Evolutionary conservation across 2,797 vertebrate genomes (phyloP), one percentile per base, ranked within the genome.

Genomic region (Eupleurogrammus muticus): DNA sequence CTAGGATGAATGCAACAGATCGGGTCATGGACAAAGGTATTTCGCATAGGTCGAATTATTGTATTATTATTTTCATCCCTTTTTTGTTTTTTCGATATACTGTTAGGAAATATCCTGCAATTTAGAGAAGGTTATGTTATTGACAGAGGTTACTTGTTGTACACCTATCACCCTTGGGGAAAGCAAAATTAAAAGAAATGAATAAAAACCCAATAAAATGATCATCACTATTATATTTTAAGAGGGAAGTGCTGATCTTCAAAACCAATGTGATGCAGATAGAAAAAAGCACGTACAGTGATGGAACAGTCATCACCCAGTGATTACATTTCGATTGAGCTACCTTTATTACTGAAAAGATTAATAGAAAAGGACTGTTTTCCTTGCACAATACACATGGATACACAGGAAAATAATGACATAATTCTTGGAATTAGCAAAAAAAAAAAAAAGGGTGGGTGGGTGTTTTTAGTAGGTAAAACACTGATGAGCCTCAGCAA

Each of bases 401-500:
- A 28, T 28, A 28, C 28, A 28, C 28, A 28, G 28, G 10, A 44
- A 61, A 57, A 20, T 46, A 38, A 63, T 28, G 28, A 21, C 59
- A 40, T 14, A 1, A 16, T 59, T 62, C 19, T 51, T 14, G 9
- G 62, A 62, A 24, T 61, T 17, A 19, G 49, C 9, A 1, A 20
- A 42, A 51, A 2, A 40, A 48, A 7, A 51, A 14, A 28, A 56
- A 62, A 14, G 7, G 49, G 48, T 32, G 23, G 24, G 66, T 69
- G 54, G 28, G 11, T 51, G 53, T 71, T 59, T 67, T 59, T 47
- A 19, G 64, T 67, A 38, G 34, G 60, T 55, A 65, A 56, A 49
- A 65, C 53, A 80, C 55, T 42, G 68, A 75, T 49, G 46, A 57
- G 61, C 70, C 56, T 50, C 53, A 75, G 74, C 62, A 70, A 47